phyloP scores from a whole-genome alignment of 2,113 vertebrate genomes.

The Pantherophis guttatus region DNA sequence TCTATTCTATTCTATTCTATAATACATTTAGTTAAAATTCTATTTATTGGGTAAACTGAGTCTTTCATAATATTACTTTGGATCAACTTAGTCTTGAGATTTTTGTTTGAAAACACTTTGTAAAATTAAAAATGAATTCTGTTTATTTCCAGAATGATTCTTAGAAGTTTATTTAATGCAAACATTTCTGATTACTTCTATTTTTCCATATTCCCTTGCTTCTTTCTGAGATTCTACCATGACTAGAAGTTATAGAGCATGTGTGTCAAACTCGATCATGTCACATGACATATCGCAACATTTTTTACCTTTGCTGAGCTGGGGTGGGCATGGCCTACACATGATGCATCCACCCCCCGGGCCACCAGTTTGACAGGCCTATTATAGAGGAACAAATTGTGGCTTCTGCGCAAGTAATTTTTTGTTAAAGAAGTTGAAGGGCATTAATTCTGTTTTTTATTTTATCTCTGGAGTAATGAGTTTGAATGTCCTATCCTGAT shows the following conservation, averaged over 20 bases:
- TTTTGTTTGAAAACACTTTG: neutral
- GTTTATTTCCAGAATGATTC: neutral
- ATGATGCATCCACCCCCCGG: too few species aligned
- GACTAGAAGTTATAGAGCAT: neutral
- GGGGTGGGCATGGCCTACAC: too few species aligned
- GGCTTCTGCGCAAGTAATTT: neutral
- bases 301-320: neutral
- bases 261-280: neutral
- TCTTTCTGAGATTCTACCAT: neutral
- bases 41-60: neutral
- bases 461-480: neutral
- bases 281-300: neutral
- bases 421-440: neutral
- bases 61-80: neutral
- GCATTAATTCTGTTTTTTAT: neutral
- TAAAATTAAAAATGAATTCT: neutral
- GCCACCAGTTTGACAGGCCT: neutral
- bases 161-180: neutral
- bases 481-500: neutral
- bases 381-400: neutral
- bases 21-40: neutral
- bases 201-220: neutral
- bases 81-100: neutral
- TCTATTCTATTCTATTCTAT: too few species aligned
- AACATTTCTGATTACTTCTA: neutral